Conservation (phyloP, 2,113 vertebrate genomes). For the Oncorhynchus kisutch region DNA sequence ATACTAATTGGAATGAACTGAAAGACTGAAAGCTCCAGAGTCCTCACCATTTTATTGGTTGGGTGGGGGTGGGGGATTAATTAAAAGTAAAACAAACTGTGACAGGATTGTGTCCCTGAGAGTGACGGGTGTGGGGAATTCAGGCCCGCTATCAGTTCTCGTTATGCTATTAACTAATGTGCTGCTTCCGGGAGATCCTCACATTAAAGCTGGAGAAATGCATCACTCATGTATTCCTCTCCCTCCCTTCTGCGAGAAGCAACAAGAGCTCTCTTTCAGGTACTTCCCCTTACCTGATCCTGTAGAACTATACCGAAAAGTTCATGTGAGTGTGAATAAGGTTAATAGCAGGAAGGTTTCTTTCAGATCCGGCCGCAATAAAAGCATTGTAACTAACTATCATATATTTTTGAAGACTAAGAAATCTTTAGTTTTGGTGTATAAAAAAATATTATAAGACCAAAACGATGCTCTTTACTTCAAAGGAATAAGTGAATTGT, state of each 20-base stretch:
- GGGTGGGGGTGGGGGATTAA: slow-evolving; percentile 35
- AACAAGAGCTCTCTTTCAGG: slow-evolving; percentile 42
- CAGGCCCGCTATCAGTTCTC: slow-evolving; percentile 20
- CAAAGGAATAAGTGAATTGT: slow-evolving; percentile 44
- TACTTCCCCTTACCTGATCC: slow-evolving; percentile 41
- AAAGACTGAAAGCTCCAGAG: background rate
- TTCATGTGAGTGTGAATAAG: slow-evolving; percentile 21
- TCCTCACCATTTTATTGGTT: too few species aligned
- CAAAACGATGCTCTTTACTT: background rate
- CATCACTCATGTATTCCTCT: slow-evolving; percentile 26
- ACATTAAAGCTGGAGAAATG: slow-evolving; percentile 46
- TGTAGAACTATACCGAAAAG: slow-evolving; percentile 4
- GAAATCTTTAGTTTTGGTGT: background rate
- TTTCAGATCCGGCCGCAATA: slow-evolving; percentile 30
- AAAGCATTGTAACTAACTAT: slow-evolving; percentile 34
- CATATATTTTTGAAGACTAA: slow-evolving; percentile 38
- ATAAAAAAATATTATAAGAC: too few species aligned
- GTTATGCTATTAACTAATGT: slow-evolving; percentile 62
- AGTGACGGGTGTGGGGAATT: slow-evolving; percentile 45
- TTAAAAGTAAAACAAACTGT: slow-evolving; percentile 60
- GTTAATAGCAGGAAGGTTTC: slow-evolving; percentile 32
- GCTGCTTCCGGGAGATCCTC: slow-evolving; percentile 40
- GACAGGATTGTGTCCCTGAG: slow-evolving; percentile 56
- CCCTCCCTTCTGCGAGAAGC: slow-evolving; percentile 33
- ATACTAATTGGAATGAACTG: slow-evolving; percentile 13